Evolutionary conservation across 2,888 invertebrate genomes (phyloP), one percentile per base, ranked within the genome.

Genomic region (Tupiocoris notatus): DNA sequence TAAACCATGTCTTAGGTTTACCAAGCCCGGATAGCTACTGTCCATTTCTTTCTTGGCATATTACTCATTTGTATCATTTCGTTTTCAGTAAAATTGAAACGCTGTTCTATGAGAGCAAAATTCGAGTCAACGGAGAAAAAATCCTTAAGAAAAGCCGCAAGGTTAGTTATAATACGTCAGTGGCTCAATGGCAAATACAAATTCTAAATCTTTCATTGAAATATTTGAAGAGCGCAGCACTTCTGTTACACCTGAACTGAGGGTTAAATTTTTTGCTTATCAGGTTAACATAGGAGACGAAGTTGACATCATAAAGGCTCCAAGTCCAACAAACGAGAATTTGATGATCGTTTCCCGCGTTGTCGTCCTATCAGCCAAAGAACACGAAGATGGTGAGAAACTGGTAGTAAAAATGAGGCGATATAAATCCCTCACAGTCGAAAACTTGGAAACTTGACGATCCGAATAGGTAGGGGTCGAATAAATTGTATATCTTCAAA

Each of bases 41-140:
- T n/a, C n/a, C n/a, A n/a, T n/a, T n/a, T n/a, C n/a, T n/a, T n/a
- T n/a, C n/a, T n/a, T n/a, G n/a, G n/a, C n/a, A n/a, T n/a, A n/a
- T n/a, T n/a, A n/a, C 54, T 16, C 6, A n/a, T 59, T 59, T n/a
- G 6, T 59, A 16, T 54, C 76, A 58, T 65, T 75, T 80, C 79
- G 80, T 75, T 86, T 88, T 80, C 83, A 92, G 92, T 83, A 94
- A 93, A 88, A 86, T 93, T 59, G 94, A 94, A 82, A 87, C 88
- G 70, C 84, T 89, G 66, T 93, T 95, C 83, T 94, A 93, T 85
- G 91, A 91, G 80, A 92, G 91, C 82, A 91, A 89, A 86, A 88
- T 95, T 78, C 88, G 92, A 81, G 83, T 93, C 0, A 95, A 95
- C 85, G 94, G 93, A 3, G 86, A 88, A 79, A 92, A 91, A 83